A percentile compares a stretch with the other conserved stretches of the same genome.
These are phyloP conservation scores for Leptopterna dolabrata DNA, from an alignment of 2,888 invertebrate species.

Conservation along the genomic window DNA sequence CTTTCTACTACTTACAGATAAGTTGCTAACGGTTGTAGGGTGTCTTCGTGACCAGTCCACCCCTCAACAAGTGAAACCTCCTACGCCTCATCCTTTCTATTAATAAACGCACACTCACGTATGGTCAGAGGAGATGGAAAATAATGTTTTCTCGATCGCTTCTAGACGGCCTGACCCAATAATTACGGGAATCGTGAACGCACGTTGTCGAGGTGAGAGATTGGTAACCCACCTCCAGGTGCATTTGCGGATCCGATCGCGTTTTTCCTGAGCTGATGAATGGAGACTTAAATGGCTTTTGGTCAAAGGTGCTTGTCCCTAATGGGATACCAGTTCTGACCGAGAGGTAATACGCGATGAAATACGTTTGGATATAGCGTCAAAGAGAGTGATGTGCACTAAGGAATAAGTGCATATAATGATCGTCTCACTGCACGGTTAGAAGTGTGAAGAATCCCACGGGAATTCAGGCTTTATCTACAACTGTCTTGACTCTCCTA, in stretches of 20 bases:
- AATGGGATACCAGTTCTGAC: not conserved
- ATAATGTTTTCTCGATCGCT: not conserved
- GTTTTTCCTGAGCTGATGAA: constrained; percentile 11
- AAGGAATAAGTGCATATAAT: not conserved
- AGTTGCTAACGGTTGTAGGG: not conserved
- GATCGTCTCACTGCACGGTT: not conserved
- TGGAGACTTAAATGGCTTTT: constrained; percentile 36
- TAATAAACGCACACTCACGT: constrained; percentile 3
- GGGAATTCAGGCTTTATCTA: not conserved
- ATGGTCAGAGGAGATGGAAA: not conserved
- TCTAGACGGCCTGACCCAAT: not conserved
- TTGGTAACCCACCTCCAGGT: not conserved
- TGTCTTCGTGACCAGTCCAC: not conserved
- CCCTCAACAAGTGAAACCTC: not conserved
- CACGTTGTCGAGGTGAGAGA: not conserved
- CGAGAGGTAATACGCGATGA: not conserved
- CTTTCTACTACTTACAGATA: not conserved
- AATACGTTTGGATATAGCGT: not conserved
- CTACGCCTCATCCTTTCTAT: constrained; percentile 6
- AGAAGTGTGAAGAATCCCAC: not conserved
- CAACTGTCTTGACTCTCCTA: too few relatives aligned
- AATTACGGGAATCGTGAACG: not conserved
- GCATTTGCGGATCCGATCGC: not conserved
- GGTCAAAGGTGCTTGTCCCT: not conserved
- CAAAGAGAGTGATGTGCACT: not conserved